Base-by-base conservation (phyloP, 2,113 vertebrate genomes). In the Pomatorhinus ruficollis region DNA sequence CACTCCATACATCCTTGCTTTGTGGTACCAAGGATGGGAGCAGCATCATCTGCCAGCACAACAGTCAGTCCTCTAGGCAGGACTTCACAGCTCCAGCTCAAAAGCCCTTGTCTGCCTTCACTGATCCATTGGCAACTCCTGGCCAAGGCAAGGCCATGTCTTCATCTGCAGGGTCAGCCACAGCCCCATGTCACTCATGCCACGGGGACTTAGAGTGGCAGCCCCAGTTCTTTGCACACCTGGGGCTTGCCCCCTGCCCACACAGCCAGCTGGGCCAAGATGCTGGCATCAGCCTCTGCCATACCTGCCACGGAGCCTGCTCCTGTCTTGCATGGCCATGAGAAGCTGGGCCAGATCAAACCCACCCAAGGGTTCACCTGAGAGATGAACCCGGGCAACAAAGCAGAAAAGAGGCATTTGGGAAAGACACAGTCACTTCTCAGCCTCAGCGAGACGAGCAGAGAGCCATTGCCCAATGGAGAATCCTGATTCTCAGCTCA, bases 221-320 rank as follows among this genome's bases (percentile, higher is more conserved):
- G 66, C 22, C 21, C 71, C 6, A 33, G 8, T 7, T 17, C 8
- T 0, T 0, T 3, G 9, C 3, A 2, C 7, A 12, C 24, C 54
- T 33, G 39, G 3, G 19, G n/a, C 11, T 24, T 7, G 9, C 33
- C 54, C 47, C 2, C 49, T 39, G 76, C 52, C 33, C 64, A 10
- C 30, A 2, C 5, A 1, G 9, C 45, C 22, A 12, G 44, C 59
- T 28, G 49, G 49, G 17, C 57, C 49, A 15, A 60, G 45, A 22
- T 2, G 0, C 31, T 49, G 49, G 4, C 81, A 59, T 6, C 66
- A 50, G 6, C 61, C 22, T 15, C 40, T 22, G 5, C 74, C 53
- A 30, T 0, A 10, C 25, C 50, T 20, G 35, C n/a, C 39, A 4
- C 1, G 0, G 35, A 42, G 20, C 13, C 45, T 7, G 54, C 13